A percentile compares a stretch with the other conserved stretches of the same genome.
phyloP scores from a whole-genome alignment of 1,140 invertebrate species.

The Globodera rostochiensis region DNA sequence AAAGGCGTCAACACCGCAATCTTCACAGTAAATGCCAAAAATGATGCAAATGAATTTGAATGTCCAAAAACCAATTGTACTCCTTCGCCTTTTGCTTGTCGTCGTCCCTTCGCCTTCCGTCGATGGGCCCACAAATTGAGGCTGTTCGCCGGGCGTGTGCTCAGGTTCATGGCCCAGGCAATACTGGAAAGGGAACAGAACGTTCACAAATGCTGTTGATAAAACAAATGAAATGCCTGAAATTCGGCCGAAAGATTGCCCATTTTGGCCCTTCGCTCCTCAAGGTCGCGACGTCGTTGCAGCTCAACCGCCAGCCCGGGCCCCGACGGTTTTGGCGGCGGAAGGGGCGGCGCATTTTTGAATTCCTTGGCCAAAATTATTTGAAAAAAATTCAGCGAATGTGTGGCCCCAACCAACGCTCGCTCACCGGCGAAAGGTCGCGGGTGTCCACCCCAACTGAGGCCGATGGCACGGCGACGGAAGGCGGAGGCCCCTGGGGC shows the following conservation, averaged over 20 bases:
- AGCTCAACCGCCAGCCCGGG: constrained; percentile 15
- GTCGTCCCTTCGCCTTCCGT: constrained; percentile 7
- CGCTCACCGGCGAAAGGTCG: neutral
- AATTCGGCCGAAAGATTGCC: constrained; percentile 13
- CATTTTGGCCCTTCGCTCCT: constrained; percentile 1
- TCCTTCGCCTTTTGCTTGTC: neutral
- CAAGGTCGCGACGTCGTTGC: neutral
- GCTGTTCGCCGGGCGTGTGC: constrained; percentile 12
- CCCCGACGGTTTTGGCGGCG: constrained; percentile 28
- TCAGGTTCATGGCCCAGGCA: constrained; percentile 53
- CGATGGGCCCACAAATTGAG: constrained; percentile 3
- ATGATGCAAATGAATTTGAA: too few relatives aligned
- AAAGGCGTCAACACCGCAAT: constrained; percentile 12
- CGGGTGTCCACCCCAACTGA: constrained; percentile 23
- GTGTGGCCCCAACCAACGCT: neutral
- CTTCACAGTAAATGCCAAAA: neutral
- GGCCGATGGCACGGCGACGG: neutral
- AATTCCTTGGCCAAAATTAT: neutral
- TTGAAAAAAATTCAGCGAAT: neutral
- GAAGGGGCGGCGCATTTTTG: constrained; percentile 22
- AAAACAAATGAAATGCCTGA: constrained; percentile 8
- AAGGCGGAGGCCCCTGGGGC: neutral
- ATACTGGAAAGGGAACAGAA: constrained; percentile 41
- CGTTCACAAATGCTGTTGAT: neutral
- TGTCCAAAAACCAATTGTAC: neutral